Base-by-base conservation (phyloP, 2,113 vertebrate genomes). In the Platichthys flesus region DNA sequence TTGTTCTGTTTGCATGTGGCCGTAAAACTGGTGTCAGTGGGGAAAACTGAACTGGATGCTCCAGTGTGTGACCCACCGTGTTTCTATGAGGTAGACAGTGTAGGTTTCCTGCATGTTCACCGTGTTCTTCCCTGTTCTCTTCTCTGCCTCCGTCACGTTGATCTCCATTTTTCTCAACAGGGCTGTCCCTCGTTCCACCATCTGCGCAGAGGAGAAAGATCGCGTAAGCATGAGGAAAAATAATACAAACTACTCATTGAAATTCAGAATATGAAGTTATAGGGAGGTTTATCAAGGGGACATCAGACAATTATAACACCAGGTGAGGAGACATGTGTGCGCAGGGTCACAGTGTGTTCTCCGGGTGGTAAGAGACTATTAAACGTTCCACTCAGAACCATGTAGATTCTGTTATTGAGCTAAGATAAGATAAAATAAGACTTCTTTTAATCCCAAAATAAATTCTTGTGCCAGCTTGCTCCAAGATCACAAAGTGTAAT, bases 41-140 rank as follows among this genome's bases (percentile, higher is more conserved):
- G 26, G 31, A 31, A 47, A 1, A 52, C 35, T 35, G 4, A 57
- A 24, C 18, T 18, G 49, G 6, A 82, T 28, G 20, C 1, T 15
- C 9, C 21, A 21, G 16, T 28, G 57, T 51, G 3, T 5, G 13
- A 76, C 93, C 26, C 55, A 98, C 97, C 96, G 93, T 84, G 94
- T 97, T 90, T 98, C 97, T 85, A 98, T 95, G 90, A 98, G 96
- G 92, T 98, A 98, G 85, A 97, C 97, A 7, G 96, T 97, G 3
- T 97, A 97, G 0, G 95, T 97, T 93, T 98, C 97, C 79, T 96
- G 96, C 93, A 97, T 97, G 84, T 97, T 98, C 81, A 97, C 89
- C 2, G 96, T 93, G 83, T 97, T 97, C 88, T 96, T 97, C 82
- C 97, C 97, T 15, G 95, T 97, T 78, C 96, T 93, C 81, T 98